Percentiles rank a stretch among this genome's conserved stretches.
phyloP scores from a whole-genome alignment of 2,113 vertebrate genomes.

The Caloenas nicobarica region DNA sequence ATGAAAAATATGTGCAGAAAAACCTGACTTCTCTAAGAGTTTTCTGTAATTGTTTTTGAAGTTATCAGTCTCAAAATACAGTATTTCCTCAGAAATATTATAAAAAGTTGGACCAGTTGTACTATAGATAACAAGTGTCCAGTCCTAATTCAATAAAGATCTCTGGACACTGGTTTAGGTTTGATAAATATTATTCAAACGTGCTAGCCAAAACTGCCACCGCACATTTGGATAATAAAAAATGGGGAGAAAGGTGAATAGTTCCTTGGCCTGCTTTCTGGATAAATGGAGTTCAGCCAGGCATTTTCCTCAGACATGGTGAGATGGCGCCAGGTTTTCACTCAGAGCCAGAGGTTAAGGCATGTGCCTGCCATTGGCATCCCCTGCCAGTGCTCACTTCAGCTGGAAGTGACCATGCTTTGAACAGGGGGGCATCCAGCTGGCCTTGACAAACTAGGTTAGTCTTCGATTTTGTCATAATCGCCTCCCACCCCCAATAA shows the following conservation, averaged over 20 bases:
- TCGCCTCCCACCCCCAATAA: rapidly evolving
- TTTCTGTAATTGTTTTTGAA: not conserved
- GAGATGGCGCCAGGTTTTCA: not conserved
- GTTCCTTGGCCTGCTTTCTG: not conserved
- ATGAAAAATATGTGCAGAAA: not conserved
- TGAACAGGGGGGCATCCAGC: not conserved
- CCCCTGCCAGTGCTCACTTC: not conserved
- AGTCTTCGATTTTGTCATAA: not conserved
- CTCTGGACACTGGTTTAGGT: not conserved
- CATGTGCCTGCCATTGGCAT: rapidly evolving
- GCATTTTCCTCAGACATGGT: not conserved
- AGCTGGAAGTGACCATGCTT: rapidly evolving
- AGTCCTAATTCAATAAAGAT: not conserved
- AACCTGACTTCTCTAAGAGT: not conserved
- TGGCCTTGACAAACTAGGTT: not conserved
- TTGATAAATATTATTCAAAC: not conserved
- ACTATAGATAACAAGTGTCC: not conserved
- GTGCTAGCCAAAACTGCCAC: not conserved
- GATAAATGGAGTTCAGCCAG: not conserved
- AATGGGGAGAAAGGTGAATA: not conserved
- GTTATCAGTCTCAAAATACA: not conserved
- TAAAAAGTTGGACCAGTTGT: not conserved
- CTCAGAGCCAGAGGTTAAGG: rapidly evolving
- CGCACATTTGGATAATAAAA: not conserved
- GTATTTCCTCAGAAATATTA: not conserved